A percentile compares a stretch with the other conserved stretches of the same genome.
Evolutionary conservation across 2,888 invertebrate species (phyloP).

Genomic region (Carcina quercana): DNA sequence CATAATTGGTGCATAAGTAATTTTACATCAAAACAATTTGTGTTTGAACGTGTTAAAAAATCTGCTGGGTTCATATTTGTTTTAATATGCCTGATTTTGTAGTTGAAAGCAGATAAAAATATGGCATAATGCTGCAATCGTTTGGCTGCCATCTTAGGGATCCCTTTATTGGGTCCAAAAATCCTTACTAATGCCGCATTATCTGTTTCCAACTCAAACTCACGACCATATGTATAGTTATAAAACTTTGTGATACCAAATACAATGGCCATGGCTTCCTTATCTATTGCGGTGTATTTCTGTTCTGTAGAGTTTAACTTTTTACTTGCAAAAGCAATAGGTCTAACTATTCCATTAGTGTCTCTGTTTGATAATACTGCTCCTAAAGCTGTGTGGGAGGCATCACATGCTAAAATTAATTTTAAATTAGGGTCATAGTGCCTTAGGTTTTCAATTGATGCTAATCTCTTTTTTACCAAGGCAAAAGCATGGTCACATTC

Average conservation of each 20-base stretch:
- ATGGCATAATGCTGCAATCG: constrained; percentile 20
- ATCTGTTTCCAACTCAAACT: constrained; percentile 22
- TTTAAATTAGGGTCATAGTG: constrained; percentile 4
- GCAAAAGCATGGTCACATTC: background rate
- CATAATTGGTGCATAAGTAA: background rate
- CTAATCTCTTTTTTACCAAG: background rate
- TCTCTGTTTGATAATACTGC: constrained; percentile 10
- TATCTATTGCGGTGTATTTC: constrained; percentile 17
- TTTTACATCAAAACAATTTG: background rate
- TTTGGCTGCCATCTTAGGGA: constrained; percentile 30
- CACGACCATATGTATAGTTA: constrained; percentile 18
- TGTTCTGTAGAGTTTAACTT: constrained; percentile 13
- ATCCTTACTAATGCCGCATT: constrained; percentile 23
- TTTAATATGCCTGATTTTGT: constrained; percentile 15
- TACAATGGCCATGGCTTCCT: constrained; percentile 21
- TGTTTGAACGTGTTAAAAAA: constrained; percentile 10
- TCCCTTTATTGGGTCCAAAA: constrained; percentile 26
- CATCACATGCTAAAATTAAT: constrained; percentile 12
- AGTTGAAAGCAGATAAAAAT: constrained; percentile 17
- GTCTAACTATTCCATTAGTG: constrained; percentile 7
- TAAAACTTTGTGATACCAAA: no score
- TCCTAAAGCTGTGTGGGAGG: constrained; percentile 7
- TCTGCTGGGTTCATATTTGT: constrained; percentile 16
- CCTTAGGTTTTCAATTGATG: background rate
- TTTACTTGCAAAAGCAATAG: constrained; percentile 17